A percentile compares a stretch with the other conserved stretches of the same genome.
These are phyloP conservation scores for Chymomyza caudatula DNA, from an alignment of 2,888 invertebrate species.

Conservation along the genomic window DNA sequence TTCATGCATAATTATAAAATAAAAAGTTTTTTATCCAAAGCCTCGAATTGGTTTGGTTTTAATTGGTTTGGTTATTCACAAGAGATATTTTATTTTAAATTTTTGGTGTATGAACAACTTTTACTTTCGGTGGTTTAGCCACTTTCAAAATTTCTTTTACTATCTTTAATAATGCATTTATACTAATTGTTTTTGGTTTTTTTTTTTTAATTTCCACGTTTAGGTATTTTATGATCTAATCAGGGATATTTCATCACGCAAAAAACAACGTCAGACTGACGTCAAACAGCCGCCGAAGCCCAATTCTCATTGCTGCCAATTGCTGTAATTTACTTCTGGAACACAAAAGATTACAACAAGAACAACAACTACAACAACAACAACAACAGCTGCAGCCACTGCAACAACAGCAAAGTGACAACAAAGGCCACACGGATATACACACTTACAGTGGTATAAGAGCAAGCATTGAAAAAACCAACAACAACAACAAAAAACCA, in stretches of 20 bases:
- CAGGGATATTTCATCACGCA: slow-evolving; percentile 79
- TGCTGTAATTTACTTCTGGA: slow-evolving; percentile 78
- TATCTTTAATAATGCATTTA: not conserved
- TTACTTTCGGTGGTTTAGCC: slow-evolving; percentile 39
- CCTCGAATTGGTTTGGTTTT: not conserved
- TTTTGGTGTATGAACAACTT: slow-evolving; percentile 43
- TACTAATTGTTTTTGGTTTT: not conserved
- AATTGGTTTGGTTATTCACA: not conserved
- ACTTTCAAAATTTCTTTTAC: slow-evolving; percentile 15
- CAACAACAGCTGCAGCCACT: too few relatives aligned
- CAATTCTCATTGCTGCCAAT: slow-evolving; percentile 78
- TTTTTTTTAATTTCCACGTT: slow-evolving; percentile 7
- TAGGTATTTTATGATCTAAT: slow-evolving; percentile 79
- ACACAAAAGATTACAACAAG: slow-evolving; percentile 20
- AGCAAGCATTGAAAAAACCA: slow-evolving; percentile 4
- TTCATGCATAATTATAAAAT: not conserved
- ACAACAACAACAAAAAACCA: slow-evolving; percentile 27
- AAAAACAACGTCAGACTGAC: slow-evolving; percentile 78
- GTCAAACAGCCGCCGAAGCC: slow-evolving; percentile 77
- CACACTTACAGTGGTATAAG: not conserved
- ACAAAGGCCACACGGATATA: not conserved
- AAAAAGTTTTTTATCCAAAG: not conserved
- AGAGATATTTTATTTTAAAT: not conserved
- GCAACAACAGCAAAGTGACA: slow-evolving; percentile 8
- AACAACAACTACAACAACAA: slow-evolving; percentile 20